Evolutionary conservation across 2,113 vertebrate species (phyloP).

Genomic region (Rhabdornis inornatus): DNA sequence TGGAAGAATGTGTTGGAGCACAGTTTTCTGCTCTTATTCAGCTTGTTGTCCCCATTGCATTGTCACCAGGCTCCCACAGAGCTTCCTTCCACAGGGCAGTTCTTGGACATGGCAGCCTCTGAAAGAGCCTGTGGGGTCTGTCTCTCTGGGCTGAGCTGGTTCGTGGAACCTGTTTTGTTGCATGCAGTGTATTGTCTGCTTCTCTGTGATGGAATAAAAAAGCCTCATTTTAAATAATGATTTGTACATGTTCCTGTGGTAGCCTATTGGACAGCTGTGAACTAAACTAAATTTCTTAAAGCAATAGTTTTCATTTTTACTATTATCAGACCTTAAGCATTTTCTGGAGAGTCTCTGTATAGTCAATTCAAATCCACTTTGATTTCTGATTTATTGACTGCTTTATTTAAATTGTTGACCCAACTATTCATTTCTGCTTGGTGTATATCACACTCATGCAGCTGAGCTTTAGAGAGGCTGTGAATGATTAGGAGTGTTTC

Average conservation of each 20-base stretch:
- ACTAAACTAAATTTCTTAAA: not conserved
- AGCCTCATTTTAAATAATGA: not conserved
- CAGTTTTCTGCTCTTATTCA: not conserved
- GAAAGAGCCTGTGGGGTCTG: not conserved
- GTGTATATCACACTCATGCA: not conserved
- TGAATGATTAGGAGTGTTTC: not conserved
- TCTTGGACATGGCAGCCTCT: not conserved
- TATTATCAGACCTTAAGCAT: not conserved
- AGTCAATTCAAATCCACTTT: not conserved
- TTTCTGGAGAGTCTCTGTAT: not conserved
- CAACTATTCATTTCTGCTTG: not conserved
- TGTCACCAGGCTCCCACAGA: not conserved
- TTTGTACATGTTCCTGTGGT: not conserved
- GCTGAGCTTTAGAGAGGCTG: not conserved
- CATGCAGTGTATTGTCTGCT: not conserved
- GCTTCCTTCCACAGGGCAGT: not conserved
- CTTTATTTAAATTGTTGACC: not conserved
- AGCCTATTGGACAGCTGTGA: not conserved
- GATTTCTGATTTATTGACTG: not conserved
- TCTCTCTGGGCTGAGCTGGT: not conserved
- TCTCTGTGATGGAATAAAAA: not conserved
- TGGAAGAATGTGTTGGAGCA: not conserved
- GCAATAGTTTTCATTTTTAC: not conserved
- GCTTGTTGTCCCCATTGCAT: not conserved
- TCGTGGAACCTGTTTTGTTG: not conserved